Evolutionary conservation across 2,797 vertebrate species (phyloP).

Genomic region (Myiothlypis coronata): DNA sequence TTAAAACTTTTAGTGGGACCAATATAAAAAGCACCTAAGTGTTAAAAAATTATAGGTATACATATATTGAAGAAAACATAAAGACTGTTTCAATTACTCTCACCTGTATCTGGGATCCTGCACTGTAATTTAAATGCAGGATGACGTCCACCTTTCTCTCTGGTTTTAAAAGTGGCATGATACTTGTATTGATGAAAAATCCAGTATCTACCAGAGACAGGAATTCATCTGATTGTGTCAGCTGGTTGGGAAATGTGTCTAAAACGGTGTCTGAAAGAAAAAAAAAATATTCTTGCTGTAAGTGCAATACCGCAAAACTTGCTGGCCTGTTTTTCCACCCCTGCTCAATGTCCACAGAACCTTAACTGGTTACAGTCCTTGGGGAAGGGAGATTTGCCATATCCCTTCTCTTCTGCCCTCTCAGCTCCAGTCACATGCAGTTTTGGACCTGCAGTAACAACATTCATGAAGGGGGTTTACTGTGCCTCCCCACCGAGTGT

Average conservation of each 20-base stretch:
- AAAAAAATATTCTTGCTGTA: background rate
- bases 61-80: background rate
- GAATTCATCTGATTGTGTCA: constrained; percentile 76
- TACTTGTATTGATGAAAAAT: constrained; percentile 81
- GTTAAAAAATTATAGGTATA: background rate
- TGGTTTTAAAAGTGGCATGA: constrained; percentile 76
- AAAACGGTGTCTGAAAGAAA: constrained; percentile 78
- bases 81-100: background rate
- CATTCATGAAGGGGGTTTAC: background rate
- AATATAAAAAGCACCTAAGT: background rate
- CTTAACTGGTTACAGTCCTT: background rate
- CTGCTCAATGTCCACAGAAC: background rate
- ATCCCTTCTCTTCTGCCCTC: background rate
- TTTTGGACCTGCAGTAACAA: background rate
- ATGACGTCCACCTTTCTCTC: constrained; percentile 81
- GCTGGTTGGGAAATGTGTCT: constrained; percentile 81
- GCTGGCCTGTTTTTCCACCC: background rate
- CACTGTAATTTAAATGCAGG: constrained; percentile 78
- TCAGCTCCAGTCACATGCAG: background rate
- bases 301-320: background rate
- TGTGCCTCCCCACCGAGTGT: rapidly evolving
- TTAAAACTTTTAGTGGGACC: background rate
- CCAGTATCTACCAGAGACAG: constrained; percentile 82
- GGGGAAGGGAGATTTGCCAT: background rate
- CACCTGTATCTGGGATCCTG: constrained; percentile 74